These are phyloP conservation scores for Ia io DNA, from an alignment of 2,113 vertebrate species.

Conservation along the genomic window DNA sequence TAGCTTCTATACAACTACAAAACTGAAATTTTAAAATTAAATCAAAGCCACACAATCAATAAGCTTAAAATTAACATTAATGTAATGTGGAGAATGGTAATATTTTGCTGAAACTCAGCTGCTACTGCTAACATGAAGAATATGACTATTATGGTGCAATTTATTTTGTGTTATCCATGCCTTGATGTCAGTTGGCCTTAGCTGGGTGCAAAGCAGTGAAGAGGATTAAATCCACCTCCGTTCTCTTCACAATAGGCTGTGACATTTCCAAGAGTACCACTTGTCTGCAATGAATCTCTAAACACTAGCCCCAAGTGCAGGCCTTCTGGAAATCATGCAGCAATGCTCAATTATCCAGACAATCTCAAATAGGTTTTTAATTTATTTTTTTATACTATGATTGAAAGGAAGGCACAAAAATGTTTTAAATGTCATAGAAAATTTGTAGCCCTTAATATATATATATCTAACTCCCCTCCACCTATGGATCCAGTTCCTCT, in stretches of 20 bases:
- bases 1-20: background rate
- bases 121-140: constrained; percentile 15
- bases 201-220: background rate
- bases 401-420: constrained; percentile 44
- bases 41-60: constrained; percentile 11
- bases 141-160: background rate
- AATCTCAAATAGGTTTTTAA: constrained; percentile 7
- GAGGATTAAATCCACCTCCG: constrained; percentile 23
- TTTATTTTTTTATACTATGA: constrained; percentile 15
- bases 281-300: constrained; percentile 1
- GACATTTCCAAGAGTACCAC: constrained; percentile 44
- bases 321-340: constrained; percentile 8
- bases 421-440: constrained; percentile 8
- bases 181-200: background rate
- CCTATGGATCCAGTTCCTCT: background rate
- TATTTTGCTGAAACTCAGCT: constrained; percentile 8
- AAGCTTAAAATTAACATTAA: constrained; percentile 29
- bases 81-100: background rate
- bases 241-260: constrained; percentile 49
- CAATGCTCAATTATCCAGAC: background rate
- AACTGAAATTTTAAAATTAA: constrained; percentile 33
- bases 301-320: background rate
- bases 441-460: background rate
- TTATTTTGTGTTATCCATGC: background rate
- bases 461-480: background rate